phyloP scores from a whole-genome alignment of 2,797 vertebrate genomes.

The Poeciliopsis paucimaculata region DNA sequence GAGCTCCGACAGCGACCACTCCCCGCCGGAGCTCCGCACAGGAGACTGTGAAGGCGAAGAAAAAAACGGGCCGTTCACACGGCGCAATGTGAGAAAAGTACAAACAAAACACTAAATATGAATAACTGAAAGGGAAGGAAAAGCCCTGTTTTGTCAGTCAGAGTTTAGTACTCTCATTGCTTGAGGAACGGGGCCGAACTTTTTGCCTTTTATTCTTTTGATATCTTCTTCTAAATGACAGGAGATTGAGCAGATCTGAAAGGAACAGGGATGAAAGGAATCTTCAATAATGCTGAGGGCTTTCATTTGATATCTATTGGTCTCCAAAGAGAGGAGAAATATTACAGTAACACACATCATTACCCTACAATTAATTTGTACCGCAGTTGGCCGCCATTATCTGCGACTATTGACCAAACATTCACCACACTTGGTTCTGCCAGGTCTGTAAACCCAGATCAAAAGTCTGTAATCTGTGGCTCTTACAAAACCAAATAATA shows the following conservation, averaged over 20 bases:
- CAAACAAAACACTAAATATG: neutral
- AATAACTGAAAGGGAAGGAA: neutral
- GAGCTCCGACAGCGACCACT: conserved; percentile 86
- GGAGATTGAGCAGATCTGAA: neutral
- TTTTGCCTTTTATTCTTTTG: neutral
- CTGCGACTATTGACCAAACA: neutral
- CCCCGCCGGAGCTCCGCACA: conserved; percentile 49
- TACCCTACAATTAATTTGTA: neutral
- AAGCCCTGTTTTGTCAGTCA: neutral
- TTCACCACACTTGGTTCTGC: neutral
- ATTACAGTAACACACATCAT: neutral
- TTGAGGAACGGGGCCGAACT: neutral
- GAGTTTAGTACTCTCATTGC: neutral
- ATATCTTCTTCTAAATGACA: neutral
- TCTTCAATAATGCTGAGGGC: neutral
- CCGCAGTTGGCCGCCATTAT: neutral
- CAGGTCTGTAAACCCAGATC: neutral
- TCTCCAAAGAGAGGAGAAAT: neutral
- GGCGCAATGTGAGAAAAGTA: neutral
- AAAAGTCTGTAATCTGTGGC: neutral
- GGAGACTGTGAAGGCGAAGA: conserved; percentile 51
- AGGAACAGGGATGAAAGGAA: neutral
- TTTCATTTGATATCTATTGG: neutral
- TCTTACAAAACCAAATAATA: neutral
- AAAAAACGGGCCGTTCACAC: neutral